Percentiles rank a stretch among this genome's conserved stretches.
Conservation (phyloP, 2,113 vertebrate species). For the Tenrec ecaudatus region DNA sequence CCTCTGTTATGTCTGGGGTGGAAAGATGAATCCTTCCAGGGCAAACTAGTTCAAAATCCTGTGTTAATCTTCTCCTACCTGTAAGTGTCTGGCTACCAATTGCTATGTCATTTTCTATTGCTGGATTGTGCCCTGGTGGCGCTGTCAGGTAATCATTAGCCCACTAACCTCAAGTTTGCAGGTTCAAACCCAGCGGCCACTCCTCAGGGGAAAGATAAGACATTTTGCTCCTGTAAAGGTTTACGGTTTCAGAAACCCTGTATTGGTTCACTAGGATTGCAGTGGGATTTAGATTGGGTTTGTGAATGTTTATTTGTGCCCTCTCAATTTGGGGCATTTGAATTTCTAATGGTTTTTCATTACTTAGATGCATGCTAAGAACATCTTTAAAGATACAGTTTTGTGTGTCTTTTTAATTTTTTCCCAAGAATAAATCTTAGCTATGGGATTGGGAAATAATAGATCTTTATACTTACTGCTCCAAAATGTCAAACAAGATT, state of each 20-base stretch:
- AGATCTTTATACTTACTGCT: background rate
- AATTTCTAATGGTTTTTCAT: slow-evolving; percentile 2
- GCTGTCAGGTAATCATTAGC: no score
- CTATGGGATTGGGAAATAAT: background rate
- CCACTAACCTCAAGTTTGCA: no score
- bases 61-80: background rate
- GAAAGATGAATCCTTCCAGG: background rate
- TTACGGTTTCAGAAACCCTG: no score
- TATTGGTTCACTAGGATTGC: no score
- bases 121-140: background rate
- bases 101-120: background rate
- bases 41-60: background rate
- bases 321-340: background rate
- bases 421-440: slow-evolving; percentile 6
- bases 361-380: background rate
- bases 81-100: background rate
- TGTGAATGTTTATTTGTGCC: background rate
- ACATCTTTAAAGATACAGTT: slow-evolving; percentile 16
- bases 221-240: no score
- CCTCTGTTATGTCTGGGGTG: background rate
- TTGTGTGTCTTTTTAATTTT: slow-evolving; percentile 30
- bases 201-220: no score
- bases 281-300: no score
- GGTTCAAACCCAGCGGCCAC: no score
- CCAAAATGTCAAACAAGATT: background rate